Conservation (phyloP, 2,888 invertebrate genomes). For the Drosophila stalkeri region DNA sequence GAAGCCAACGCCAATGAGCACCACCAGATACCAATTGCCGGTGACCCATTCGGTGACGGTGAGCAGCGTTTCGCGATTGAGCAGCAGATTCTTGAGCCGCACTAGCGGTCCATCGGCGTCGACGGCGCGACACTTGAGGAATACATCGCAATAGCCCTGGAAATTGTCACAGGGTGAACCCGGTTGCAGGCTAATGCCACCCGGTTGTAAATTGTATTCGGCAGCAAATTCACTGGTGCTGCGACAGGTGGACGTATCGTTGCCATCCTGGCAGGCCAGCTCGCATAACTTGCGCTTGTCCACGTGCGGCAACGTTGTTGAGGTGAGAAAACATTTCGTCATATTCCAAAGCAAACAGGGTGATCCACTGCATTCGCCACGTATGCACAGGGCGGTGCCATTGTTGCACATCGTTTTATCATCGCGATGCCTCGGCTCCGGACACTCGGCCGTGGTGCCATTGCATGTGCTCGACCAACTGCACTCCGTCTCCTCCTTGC, state of each 20-base stretch:
- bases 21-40: constrained; percentile 97
- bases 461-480: constrained; percentile 94
- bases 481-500: constrained; percentile 95
- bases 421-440: constrained; percentile 91
- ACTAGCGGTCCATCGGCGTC: constrained; percentile 99
- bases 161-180: constrained; percentile 99
- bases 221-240: constrained; percentile 95
- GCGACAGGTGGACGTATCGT: constrained; percentile 90
- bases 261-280: constrained; percentile 97
- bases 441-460: constrained; percentile 94
- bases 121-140: constrained; percentile 98
- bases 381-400: constrained; percentile 93
- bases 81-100: constrained; percentile 96
- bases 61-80: constrained; percentile 94
- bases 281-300: constrained; percentile 96
- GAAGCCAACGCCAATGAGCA: constrained; percentile 95
- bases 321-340: constrained; percentile 97
- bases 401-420: constrained; percentile 98
- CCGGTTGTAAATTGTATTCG: constrained; percentile 89
- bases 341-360: constrained; percentile 98
- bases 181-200: constrained; percentile 94
- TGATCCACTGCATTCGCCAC: constrained; percentile 96
- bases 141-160: constrained; percentile 99
- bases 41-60: constrained; percentile 97
- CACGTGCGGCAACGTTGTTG: constrained; percentile 90